phyloP scores from a whole-genome alignment of 1,140 invertebrate genomes.

The Musca domestica region DNA sequence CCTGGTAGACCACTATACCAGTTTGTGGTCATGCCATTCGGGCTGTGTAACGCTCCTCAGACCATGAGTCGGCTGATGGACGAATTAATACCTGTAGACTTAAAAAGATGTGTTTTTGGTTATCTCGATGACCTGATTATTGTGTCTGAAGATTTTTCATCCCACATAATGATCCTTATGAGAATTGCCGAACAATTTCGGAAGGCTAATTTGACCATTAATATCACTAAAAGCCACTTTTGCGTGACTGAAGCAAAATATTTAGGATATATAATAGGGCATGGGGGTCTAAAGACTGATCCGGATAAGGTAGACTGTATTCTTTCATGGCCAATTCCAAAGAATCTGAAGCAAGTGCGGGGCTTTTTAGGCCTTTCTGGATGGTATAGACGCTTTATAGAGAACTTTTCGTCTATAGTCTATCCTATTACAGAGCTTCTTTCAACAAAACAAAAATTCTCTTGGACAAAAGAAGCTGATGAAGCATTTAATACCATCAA shows the following conservation, averaged over 20 bases:
- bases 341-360: not conserved
- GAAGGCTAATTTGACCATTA: constrained; percentile 15
- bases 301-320: constrained; percentile 17
- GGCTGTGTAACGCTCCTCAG: constrained; percentile 30
- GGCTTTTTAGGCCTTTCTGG: constrained; percentile 33
- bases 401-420: constrained; percentile 38
- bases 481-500: constrained; percentile 13
- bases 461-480: constrained; percentile 3
- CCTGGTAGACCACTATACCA: constrained; percentile 28
- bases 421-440: constrained; percentile 42
- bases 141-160: not conserved
- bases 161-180: constrained; percentile 7
- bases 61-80: constrained; percentile 22
- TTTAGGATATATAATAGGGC: constrained; percentile 20
- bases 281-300: constrained; percentile 7
- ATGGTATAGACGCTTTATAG: constrained; percentile 48
- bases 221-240: constrained; percentile 15
- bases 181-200: constrained; percentile 8
- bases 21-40: constrained; percentile 31
- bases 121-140: constrained; percentile 17
- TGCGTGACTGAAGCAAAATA: constrained; percentile 2
- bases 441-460: constrained; percentile 32
- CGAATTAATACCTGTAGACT: constrained; percentile 13
- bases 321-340: not conserved
- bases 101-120: not conserved